A percentile compares a stretch with the other conserved stretches of the same genome.
Evolutionary conservation across 2,888 invertebrate species (phyloP).

Genomic region (Selenia dentaria): DNA sequence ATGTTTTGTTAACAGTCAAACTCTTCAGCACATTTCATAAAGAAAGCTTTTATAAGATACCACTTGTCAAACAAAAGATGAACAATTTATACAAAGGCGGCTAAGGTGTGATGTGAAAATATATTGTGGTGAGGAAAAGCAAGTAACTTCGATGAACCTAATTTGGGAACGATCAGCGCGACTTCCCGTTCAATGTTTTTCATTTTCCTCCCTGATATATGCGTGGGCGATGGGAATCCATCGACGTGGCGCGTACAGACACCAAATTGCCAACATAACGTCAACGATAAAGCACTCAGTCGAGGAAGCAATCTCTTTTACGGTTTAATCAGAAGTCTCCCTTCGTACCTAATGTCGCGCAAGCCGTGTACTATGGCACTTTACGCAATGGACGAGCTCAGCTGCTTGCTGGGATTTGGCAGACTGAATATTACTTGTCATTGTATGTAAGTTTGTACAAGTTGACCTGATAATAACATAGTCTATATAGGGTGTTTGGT

Average conservation of each 20-base stretch:
- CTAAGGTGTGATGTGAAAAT: neutral
- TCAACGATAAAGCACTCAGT: slow-evolving; percentile 75
- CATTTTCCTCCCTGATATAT: slow-evolving; percentile 38
- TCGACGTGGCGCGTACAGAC: slow-evolving; percentile 42
- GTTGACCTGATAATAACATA: neutral
- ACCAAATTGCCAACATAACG: slow-evolving; percentile 73
- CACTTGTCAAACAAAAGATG: neutral
- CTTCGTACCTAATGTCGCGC: slow-evolving; percentile 57
- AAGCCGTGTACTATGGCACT: slow-evolving; percentile 51
- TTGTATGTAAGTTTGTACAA: too few relatives aligned
- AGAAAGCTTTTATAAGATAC: too few relatives aligned
- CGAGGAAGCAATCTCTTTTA: slow-evolving; percentile 80
- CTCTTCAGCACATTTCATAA: too few relatives aligned
- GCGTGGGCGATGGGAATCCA: slow-evolving; percentile 41
- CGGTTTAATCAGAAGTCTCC: slow-evolving; percentile 77
- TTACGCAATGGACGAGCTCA: slow-evolving; percentile 35
- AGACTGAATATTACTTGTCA: neutral
- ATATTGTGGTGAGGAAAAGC: neutral
- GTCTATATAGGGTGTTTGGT: too few relatives aligned
- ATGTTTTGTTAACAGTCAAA: too few relatives aligned
- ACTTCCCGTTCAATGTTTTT: slow-evolving; percentile 31
- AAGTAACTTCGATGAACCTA: slow-evolving; percentile 13
- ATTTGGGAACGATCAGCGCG: slow-evolving; percentile 18
- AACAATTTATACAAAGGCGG: neutral
- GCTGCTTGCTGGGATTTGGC: neutral